These are phyloP conservation scores for Drosophila nebulosa DNA, from an alignment of 1,140 invertebrate species.

Conservation along the genomic window DNA sequence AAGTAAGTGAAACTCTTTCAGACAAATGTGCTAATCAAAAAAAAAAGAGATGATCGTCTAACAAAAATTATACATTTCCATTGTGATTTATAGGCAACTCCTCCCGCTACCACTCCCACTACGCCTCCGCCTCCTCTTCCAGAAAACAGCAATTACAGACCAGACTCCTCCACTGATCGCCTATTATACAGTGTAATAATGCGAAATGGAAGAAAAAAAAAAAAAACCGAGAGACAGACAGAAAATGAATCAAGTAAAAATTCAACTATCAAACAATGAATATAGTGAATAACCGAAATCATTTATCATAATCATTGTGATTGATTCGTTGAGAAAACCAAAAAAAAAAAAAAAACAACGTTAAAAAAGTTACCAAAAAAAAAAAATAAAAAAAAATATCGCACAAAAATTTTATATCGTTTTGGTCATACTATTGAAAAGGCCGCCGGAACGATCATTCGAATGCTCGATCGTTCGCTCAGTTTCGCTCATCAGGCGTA, in stretches of 20 bases:
- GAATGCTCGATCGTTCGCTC: constrained; percentile 14
- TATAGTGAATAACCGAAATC: constrained; percentile 73
- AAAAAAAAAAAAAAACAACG: constrained; percentile 29
- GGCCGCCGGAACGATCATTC: constrained; percentile 32
- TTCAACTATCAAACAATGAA: constrained; percentile 36
- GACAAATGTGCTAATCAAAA: constrained; percentile 74
- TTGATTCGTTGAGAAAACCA: constrained; percentile 75
- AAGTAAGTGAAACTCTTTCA: constrained; percentile 63
- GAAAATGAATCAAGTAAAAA: constrained; percentile 24
- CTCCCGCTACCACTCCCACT: no score
- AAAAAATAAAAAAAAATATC: constrained; percentile 2
- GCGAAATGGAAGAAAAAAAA: constrained; percentile 34
- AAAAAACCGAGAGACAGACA: constrained; percentile 10
- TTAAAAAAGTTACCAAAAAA: constrained; percentile 49
- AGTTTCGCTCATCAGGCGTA: constrained; percentile 71
- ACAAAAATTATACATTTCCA: constrained; percentile 68
- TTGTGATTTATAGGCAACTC: constrained; percentile 63
- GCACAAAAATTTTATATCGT: constrained; percentile 49
- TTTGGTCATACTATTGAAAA: constrained; percentile 45
- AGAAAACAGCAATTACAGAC: constrained; percentile 58
- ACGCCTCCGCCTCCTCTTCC: background rate
- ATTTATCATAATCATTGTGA: constrained; percentile 80
- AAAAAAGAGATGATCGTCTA: constrained; percentile 42
- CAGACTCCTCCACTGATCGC: constrained; percentile 52
- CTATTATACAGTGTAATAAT: constrained; percentile 68